Evolutionary conservation across 2,113 vertebrate species (phyloP), one percentile per base, ranked within the genome.

Genomic region (Athene cunicularia): DNA sequence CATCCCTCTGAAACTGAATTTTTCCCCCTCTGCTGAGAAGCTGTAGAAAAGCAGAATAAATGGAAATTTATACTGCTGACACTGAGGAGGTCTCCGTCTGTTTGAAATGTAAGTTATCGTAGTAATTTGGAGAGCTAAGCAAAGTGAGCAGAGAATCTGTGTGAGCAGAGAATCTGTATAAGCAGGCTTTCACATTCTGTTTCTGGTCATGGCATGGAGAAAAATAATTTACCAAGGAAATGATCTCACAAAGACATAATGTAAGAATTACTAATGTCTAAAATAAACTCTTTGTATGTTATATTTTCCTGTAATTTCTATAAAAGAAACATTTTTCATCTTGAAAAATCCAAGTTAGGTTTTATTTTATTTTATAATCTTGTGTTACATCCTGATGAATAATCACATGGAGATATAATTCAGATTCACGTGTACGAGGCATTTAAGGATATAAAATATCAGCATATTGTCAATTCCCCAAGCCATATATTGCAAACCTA

Each of bases 141-240:
- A 50, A 83, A 95, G 74, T 39, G 53, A 93, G n/a, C 55, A 47
- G 47, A 74, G 66, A 82, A 87, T 26, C 17, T 45, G 43, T 45
- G 73, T 39, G 53, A 93, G n/a, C 55, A 47, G 47, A 74, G 66
- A 83, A 87, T 26, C 50, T 53, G 27, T 28, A 43, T 21, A 8
- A 70, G 21, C 37, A 88, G 49, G 49, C 23, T 86, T 90, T 93
- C 52, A 60, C 22, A 27, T 75, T 87, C 55, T 62, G 41, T 73
- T 96, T 59, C 52, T 89, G 66, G 20, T 56, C 73, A 50, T 17
- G 41, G 35, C 73, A 80, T 16, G 9, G 19, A 88, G 72, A 72
- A 94, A 89, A 94, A 60, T 33, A 90, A 80, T 43, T 81, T 62
- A 76, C 33, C 33, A 59, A 24, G 45, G 67, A 92, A 95, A 97